Evolutionary conservation across 2,888 invertebrate species (phyloP).

Genomic region (Agriopis marginaria): DNA sequence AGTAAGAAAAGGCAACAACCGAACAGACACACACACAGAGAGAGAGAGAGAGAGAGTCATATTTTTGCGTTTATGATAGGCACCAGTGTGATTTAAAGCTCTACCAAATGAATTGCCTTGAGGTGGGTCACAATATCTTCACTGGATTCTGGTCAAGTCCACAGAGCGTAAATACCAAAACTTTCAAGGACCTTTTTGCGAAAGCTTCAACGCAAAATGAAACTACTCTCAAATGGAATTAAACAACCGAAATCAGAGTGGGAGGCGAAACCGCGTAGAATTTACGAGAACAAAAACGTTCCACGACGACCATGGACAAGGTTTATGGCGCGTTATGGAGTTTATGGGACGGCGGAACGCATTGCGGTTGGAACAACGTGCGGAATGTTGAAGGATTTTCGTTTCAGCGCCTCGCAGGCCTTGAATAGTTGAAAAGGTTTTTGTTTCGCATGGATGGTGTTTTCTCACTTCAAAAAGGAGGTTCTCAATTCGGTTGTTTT

Average conservation of each 20-base stretch:
- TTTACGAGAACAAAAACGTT: conserved; percentile 33
- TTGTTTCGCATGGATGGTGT: conserved; percentile 6
- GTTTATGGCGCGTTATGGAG: conserved; percentile 43
- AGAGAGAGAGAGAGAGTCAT: no score
- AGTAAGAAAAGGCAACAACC: not conserved
- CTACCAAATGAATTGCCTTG: not conserved
- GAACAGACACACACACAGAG: no score
- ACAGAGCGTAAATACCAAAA: not conserved
- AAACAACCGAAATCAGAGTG: conserved; percentile 30
- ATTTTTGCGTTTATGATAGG: no score
- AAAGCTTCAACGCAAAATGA: conserved; percentile 1
- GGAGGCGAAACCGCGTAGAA: conserved; percentile 27
- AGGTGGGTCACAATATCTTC: not conserved
- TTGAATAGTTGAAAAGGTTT: conserved; percentile 21
- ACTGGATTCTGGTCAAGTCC: not conserved
- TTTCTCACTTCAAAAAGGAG: not conserved
- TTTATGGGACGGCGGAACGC: conserved; percentile 41
- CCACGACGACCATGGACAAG: conserved; percentile 39
- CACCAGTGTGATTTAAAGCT: not conserved
- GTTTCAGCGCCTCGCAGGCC: conserved; percentile 14
- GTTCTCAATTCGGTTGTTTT: not conserved
- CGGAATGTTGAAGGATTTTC: conserved; percentile 32
- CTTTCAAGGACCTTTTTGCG: not conserved
- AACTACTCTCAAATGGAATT: conserved; percentile 26
- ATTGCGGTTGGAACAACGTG: conserved; percentile 29